phyloP scores from a whole-genome alignment of 2,888 invertebrate species.

The Charanyca ferruginea region DNA sequence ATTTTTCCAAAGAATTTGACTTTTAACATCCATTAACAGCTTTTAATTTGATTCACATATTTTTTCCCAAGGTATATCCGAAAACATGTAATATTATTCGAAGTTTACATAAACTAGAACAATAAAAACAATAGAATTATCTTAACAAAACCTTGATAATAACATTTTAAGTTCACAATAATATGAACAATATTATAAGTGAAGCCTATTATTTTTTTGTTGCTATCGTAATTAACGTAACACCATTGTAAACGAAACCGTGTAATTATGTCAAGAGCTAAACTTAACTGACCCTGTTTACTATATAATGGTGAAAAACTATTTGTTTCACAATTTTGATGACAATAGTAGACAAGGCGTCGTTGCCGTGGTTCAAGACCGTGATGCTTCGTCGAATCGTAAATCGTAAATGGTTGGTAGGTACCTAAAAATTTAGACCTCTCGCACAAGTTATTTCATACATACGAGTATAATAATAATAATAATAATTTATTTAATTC shows the following conservation, averaged over 20 bases:
- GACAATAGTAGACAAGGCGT: constrained; percentile 51
- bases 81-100: neutral
- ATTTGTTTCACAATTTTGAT: constrained; percentile 58
- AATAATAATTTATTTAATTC: neutral
- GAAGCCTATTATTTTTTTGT: constrained; percentile 34
- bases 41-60: neutral
- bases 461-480: neutral
- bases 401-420: neutral
- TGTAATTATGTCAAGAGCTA: constrained; percentile 78
- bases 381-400: neutral
- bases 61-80: neutral
- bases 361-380: neutral
- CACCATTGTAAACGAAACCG: constrained; percentile 66
- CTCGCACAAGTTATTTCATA: neutral
- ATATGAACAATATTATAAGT: constrained; percentile 34
- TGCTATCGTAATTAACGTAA: constrained; percentile 56
- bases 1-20: neutral
- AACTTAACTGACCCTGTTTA: constrained; percentile 57
- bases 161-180: constrained; percentile 40
- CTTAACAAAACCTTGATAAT: constrained; percentile 41
- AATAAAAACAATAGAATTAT: constrained; percentile 32
- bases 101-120: constrained; percentile 19
- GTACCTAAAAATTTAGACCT: neutral
- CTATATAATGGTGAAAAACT: constrained; percentile 56
- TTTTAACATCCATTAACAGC: neutral